These are phyloP conservation scores for Crypturellus tataupa DNA, from an alignment of 2,797 vertebrate genomes.

Conservation along the genomic window DNA sequence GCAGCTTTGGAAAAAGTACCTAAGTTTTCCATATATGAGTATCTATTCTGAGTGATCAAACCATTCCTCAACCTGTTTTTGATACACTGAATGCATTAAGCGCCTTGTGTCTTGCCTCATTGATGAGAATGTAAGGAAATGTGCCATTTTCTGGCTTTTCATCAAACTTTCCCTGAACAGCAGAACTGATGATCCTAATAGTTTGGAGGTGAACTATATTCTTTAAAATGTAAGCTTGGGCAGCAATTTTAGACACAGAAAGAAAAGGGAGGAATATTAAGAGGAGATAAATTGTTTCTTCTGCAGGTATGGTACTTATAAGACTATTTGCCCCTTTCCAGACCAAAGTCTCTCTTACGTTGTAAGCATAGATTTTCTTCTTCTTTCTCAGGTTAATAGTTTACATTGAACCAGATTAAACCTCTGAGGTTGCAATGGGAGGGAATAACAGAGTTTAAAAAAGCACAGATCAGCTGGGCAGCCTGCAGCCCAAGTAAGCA, in stretches of 20 bases:
- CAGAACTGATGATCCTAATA: neutral
- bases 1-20: neutral
- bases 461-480: neutral
- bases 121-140: too few relatives aligned
- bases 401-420: neutral
- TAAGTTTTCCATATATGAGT: neutral
- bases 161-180: neutral
- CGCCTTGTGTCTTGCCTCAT: neutral
- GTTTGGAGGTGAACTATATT: neutral
- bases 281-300: neutral
- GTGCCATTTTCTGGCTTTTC: neutral
- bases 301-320: neutral
- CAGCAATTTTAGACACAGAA: accelerated
- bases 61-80: neutral
- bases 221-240: neutral
- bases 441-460: neutral
- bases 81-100: neutral
- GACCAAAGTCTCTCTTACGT: neutral
- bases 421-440: neutral
- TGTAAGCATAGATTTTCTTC: neutral
- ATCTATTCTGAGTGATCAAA: accelerated
- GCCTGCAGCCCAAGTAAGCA: neutral
- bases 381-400: neutral
- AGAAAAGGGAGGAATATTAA: accelerated
- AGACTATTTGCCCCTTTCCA: neutral